Evolutionary conservation across 2,888 invertebrate species (phyloP).

Genomic region (Catonia carolina): DNA sequence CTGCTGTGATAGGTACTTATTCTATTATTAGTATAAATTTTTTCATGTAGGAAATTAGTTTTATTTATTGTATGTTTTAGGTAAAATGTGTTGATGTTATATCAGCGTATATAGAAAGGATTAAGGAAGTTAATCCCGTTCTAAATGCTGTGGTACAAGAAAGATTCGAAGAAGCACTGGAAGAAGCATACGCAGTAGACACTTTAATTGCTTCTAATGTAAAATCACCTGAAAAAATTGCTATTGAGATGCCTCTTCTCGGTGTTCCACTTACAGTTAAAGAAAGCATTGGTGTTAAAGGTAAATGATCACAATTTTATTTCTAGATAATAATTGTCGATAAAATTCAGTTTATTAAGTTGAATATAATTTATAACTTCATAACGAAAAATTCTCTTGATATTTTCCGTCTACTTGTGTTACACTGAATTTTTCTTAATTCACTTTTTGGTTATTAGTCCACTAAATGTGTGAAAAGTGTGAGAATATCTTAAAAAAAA

Average conservation of each 20-base stretch:
- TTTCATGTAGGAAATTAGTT: slow-evolving; percentile 39
- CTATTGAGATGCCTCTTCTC: slow-evolving; percentile 68
- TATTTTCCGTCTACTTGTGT: too few species aligned
- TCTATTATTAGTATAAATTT: neutral
- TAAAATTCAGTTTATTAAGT: too few species aligned
- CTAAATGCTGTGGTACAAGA: slow-evolving; percentile 80
- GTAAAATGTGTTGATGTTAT: slow-evolving; percentile 65
- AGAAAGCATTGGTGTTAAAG: slow-evolving; percentile 76
- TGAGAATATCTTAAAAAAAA: too few species aligned
- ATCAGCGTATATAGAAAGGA: slow-evolving; percentile 70
- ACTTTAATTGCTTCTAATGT: slow-evolving; percentile 55
- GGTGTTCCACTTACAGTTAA: slow-evolving; percentile 90
- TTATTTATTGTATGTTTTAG: slow-evolving; percentile 52
- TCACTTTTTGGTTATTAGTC: too few species aligned
- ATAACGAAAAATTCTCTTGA: too few species aligned
- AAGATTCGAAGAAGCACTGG: slow-evolving; percentile 68
- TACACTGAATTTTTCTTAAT: too few species aligned
- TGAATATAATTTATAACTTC: too few species aligned
- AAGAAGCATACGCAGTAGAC: slow-evolving; percentile 73
- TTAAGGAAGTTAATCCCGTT: slow-evolving; percentile 72
- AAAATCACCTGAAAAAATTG: slow-evolving; percentile 54
- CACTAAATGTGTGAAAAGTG: too few species aligned
- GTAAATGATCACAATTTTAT: slow-evolving; percentile 19
- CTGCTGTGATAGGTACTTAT: neutral
- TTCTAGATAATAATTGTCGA: neutral